phyloP scores from a whole-genome alignment of 2,888 invertebrate genomes.

The Pristionchus fissidentatus region DNA sequence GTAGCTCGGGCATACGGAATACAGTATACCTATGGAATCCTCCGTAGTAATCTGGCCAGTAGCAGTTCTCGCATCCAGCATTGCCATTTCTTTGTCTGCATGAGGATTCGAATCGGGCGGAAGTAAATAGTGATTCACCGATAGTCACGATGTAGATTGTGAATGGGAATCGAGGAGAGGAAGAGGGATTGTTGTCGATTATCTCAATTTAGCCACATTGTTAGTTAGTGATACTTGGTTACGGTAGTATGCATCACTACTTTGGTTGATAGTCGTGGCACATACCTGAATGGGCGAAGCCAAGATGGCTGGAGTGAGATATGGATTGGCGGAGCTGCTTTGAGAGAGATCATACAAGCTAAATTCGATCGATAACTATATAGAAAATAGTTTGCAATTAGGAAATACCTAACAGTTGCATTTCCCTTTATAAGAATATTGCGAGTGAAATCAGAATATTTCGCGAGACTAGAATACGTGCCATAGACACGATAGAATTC shows the following conservation, averaged over 20 bases:
- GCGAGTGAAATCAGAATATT: background rate
- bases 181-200: background rate
- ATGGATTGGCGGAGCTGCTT: background rate
- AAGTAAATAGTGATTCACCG: background rate
- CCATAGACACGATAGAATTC: constrained; percentile 6
- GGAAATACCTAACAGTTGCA: background rate
- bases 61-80: background rate
- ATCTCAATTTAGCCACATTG: background rate
- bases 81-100: background rate
- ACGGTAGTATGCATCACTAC: no score
- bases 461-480: background rate
- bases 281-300: background rate
- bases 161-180: background rate
- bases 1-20: no score
- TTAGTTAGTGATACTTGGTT: background rate
- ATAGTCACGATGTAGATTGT: constrained; percentile 30
- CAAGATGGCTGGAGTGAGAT: background rate
- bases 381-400: background rate
- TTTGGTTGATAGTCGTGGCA: background rate
- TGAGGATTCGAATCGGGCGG: no score
- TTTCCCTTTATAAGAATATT: background rate
- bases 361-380: background rate
- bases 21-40: background rate
- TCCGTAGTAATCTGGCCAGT: background rate
- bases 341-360: background rate